Base-by-base conservation (phyloP, 2,113 vertebrate genomes). In the Toxotes jaculatrix region DNA sequence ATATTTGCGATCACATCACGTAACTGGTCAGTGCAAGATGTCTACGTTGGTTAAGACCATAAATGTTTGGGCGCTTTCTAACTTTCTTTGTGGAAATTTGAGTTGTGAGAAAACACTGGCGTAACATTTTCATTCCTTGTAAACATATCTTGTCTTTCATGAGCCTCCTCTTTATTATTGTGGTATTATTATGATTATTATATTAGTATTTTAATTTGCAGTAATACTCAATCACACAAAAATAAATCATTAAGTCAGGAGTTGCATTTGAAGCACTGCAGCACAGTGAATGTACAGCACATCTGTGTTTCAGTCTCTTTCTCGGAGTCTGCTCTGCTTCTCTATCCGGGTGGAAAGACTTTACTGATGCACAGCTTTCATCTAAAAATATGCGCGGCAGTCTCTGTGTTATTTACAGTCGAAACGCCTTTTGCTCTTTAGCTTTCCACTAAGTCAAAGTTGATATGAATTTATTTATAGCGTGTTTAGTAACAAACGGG, bases 391-490 rank as follows among this genome's bases (percentile, higher is more conserved):
- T 3, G 19, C 40, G 1, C 0, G 38, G 55, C 84, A 69, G 74
- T 2, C 67, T 56, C 19, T 4, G 32, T 42, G 53, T 78, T 77
- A 34, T 81, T 87, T 84, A 79, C 82, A 85, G 76, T 77, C 42
- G 1, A n/a, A 65, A 42, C 19, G 70, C 43, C 63, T 60, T 71
- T 55, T 77, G 79, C 81, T 88, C 89, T 80, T 65, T 66, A 55
- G 51, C 62, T 79, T 77, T 80, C 80, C 76, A 61, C 61, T 31
- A 43, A 47, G 80, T 76, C 74, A 61, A 31, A 76, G 74, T 79
- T 82, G 83, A 56, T 23, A 31, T 71, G 74, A 49, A 64, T 78
- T 14, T 88, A 90, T 90, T 90, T 82, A 77, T 84, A 82, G 79
- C 42, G 1, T 14, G 55, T 69, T 83, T 51, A 64, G 74, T 5